Evolutionary conservation across 23 tunicate genomes (phyloP).

Genomic region (Oikopleura dioica): DNA sequence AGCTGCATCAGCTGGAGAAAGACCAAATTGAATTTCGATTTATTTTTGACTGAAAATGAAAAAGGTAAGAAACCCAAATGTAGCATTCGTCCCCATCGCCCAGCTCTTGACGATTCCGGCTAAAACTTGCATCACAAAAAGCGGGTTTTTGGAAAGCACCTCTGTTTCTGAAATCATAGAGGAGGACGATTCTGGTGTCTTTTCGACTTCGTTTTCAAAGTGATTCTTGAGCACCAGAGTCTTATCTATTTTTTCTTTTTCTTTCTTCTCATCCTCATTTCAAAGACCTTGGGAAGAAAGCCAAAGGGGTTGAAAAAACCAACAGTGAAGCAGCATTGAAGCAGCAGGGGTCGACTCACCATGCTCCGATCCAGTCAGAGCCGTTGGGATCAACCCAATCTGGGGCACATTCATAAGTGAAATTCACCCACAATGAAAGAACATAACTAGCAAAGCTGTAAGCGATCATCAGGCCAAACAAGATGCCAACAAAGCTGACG

Average conservation of each 20-base stretch:
- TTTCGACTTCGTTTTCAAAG: not conserved
- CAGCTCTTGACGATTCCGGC: not conserved
- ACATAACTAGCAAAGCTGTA: not conserved
- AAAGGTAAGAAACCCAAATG: too few relatives aligned
- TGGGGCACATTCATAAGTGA: not conserved
- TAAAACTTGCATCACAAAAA: not conserved
- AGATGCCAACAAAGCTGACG: not conserved
- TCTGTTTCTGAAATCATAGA: not conserved
- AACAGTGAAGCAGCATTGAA: not conserved
- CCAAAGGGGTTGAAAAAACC: not conserved
- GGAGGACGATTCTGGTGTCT: too few relatives aligned
- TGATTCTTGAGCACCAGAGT: not conserved
- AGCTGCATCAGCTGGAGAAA: not conserved
- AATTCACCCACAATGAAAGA: not conserved
- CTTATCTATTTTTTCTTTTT: not conserved
- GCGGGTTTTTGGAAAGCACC: not conserved
- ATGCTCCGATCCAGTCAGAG: conserved; percentile 5
- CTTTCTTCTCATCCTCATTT: not conserved
- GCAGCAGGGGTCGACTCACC: not conserved
- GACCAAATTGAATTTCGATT: not conserved
- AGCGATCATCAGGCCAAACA: not conserved
- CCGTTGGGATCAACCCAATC: not conserved
- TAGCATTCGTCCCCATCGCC: not conserved
- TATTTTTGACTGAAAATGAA: too few relatives aligned
- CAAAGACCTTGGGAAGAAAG: not conserved